Percentiles rank a stretch among this genome's conserved stretches.
Conservation (phyloP, 1,140 invertebrate genomes). For the Chymomyza costata region DNA sequence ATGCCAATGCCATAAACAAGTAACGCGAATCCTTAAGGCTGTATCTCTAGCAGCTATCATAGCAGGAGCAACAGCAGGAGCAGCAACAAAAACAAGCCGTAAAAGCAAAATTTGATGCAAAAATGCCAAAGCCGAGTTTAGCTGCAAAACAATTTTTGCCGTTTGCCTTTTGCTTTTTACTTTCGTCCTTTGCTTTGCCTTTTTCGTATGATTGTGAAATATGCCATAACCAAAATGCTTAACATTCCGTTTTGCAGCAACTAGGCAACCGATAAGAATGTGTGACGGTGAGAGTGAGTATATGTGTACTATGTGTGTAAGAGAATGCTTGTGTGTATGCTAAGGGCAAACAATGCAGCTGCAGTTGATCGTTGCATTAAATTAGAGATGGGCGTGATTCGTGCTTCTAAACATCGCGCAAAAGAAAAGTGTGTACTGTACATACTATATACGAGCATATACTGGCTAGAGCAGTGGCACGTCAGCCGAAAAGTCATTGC, state of each 20-base stretch:
- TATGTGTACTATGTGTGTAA: constrained; percentile 9
- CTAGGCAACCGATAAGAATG: constrained; percentile 40
- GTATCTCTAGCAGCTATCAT: constrained; percentile 1
- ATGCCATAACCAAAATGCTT: constrained; percentile 53
- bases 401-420: too few relatives aligned
- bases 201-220: constrained; percentile 40
- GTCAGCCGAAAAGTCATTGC: too few relatives aligned
- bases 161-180: constrained; percentile 24
- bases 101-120: constrained; percentile 34
- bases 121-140: constrained; percentile 36
- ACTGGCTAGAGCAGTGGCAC: too few relatives aligned
- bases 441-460: too few relatives aligned
- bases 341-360: constrained; percentile 56
- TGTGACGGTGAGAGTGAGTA: constrained; percentile 4
- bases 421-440: too few relatives aligned
- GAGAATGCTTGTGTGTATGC: constrained; percentile 32
- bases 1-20: constrained; percentile 60
- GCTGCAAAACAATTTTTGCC: not conserved
- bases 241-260: constrained; percentile 29
- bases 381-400: too few relatives aligned
- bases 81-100: not conserved
- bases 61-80: not conserved
- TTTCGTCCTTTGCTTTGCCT: too few relatives aligned
- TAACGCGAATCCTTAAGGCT: constrained; percentile 14
- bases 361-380: too few relatives aligned